Evolutionary conservation across 2,888 invertebrate species (phyloP), one percentile per base, ranked within the genome.

Genomic region (Scaptomyza cyrtandrae): DNA sequence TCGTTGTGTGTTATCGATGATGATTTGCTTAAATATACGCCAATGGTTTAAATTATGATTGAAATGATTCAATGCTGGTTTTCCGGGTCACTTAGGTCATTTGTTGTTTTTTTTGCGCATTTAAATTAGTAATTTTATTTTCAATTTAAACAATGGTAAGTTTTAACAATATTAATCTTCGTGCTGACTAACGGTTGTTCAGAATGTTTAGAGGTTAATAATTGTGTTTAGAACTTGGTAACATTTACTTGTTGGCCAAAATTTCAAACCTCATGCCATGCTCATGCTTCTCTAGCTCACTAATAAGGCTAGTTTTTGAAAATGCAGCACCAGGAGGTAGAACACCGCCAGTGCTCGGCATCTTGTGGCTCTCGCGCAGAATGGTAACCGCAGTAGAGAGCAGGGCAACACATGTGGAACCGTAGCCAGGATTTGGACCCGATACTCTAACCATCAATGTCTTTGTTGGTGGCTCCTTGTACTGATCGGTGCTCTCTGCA

Each of bases 321-420:
- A 98, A 99, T 0, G 97, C 98, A 11, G 95, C 95, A 1, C 95
- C 98, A 0, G 98, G 97, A 0, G 98, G 94, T 63, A 95, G 93
- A 1, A 98, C 98, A 11, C 98, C 98, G 37, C 97, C 97, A 10
- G 96, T 97, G 50, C 93, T 91, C 0, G 98, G 98, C 93, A 98
- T 94, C 86, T 95, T 95, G 58, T 95, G 94, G 37, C 92, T 92
- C 90, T 98, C 97, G 19, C 94, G 94, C 11, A 98, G 93, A 53
- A 98, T 92, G 0, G 95, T 95, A 62, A 96, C 86, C 0, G 96
- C 98, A 48, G 96, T 93, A 67, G 95, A 93, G 6, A 98, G 93
- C 67, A 97, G 89, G 45, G 95, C 94, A 6, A 94, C 94, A 61
- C 96, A 95, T 0, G 98, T 98, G 9, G 95, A 94, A 2, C 96